Percentiles rank a stretch among this genome's conserved stretches.
Conservation (phyloP, 2,888 invertebrate species). For the Leptinotarsa peninsularis region DNA sequence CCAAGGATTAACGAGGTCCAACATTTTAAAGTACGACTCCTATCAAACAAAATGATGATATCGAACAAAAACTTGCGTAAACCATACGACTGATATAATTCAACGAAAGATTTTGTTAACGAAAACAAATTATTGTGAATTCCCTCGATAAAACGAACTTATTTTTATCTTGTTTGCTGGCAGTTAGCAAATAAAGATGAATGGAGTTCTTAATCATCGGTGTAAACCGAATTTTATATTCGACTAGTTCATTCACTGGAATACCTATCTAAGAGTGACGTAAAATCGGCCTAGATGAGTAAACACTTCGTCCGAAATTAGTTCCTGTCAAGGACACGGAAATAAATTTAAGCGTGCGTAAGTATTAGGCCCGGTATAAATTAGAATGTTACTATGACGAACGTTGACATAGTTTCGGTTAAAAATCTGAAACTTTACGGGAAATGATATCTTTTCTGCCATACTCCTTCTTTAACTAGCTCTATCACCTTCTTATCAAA, state of each 20-base stretch:
- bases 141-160: too few relatives aligned
- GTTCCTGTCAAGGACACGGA: not conserved
- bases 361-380: not conserved
- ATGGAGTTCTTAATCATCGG: not conserved
- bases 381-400: not conserved
- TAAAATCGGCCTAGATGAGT: conserved; percentile 1
- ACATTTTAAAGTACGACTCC: too few relatives aligned
- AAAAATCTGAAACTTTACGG: not conserved
- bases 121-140: not conserved
- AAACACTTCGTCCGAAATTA: not conserved
- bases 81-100: not conserved
- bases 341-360: not conserved
- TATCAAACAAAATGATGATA: not conserved
- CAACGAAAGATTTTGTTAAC: not conserved
- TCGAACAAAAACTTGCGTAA: not conserved
- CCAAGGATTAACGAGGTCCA: too few relatives aligned
- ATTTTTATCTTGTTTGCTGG: conserved; percentile 2
- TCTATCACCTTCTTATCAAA: too few relatives aligned
- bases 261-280: not conserved
- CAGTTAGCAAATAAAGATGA: not conserved
- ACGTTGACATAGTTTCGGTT: not conserved
- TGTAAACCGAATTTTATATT: not conserved
- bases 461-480: too few relatives aligned
- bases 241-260: not conserved
- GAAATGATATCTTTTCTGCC: too few relatives aligned